Evolutionary conservation across 2,113 vertebrate species (phyloP).

Genomic region (Lonchura striata): DNA sequence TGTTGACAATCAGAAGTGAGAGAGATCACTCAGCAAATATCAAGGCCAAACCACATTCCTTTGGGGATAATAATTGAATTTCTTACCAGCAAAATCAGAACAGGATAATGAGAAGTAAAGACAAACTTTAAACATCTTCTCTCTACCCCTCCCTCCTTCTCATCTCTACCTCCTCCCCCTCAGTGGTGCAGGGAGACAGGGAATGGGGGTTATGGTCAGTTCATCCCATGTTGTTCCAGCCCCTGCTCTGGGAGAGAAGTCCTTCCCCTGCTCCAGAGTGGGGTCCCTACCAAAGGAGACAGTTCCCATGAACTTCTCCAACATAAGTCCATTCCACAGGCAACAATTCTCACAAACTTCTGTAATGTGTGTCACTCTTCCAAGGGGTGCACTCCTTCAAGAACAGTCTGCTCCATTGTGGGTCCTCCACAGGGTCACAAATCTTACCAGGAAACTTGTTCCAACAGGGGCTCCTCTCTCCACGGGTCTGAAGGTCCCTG

Average conservation of each 20-base stretch:
- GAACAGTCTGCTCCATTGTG: fast-evolving
- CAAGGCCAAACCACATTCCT: neutral
- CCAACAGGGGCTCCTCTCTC: neutral
- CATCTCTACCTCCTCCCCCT: neutral
- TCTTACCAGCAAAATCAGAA: neutral
- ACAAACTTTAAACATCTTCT: neutral
- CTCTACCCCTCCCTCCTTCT: neutral
- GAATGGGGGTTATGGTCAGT: neutral
- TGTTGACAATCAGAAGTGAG: neutral
- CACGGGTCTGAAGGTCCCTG: neutral
- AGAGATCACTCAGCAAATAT: neutral
- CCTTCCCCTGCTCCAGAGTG: fast-evolving
- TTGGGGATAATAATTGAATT: neutral
- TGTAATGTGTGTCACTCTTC: neutral
- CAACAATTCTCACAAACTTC: neutral
- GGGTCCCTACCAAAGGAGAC: neutral
- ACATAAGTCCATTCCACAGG: neutral
- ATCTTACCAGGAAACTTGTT: neutral
- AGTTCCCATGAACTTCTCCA: neutral
- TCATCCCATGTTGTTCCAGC: fast-evolving
- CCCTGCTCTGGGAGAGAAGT: neutral
- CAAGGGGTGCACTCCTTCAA: fast-evolving
- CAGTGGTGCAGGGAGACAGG: fast-evolving
- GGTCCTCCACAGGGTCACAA: neutral
- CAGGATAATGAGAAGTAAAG: neutral